A percentile compares a stretch with the other conserved stretches of the same genome.
These are phyloP conservation scores for Dromas ardeola DNA, from an alignment of 2,113 vertebrate species.

Conservation along the genomic window DNA sequence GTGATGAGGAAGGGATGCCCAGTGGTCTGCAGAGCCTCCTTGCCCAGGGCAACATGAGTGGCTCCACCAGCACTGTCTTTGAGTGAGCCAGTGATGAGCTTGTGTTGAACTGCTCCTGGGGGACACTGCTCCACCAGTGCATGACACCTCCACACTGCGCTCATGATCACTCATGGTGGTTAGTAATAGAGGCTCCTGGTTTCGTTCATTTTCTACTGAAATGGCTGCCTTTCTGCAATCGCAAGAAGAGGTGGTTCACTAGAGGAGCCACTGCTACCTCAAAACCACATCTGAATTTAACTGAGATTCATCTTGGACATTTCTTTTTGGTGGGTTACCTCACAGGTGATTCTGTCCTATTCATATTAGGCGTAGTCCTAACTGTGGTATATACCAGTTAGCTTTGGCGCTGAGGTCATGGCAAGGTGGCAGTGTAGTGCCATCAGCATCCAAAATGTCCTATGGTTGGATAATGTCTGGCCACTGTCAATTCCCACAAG, in stretches of 20 bases:
- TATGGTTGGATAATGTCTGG: background rate
- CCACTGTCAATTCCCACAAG: background rate
- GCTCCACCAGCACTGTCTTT: background rate
- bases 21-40: background rate
- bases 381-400: background rate
- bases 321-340: background rate
- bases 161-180: background rate
- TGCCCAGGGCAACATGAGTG: background rate
- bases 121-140: background rate
- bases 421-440: background rate
- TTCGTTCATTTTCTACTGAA: background rate
- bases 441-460: background rate
- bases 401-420: background rate
- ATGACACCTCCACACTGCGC: background rate
- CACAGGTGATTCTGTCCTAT: background rate
- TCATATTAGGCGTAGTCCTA: background rate
- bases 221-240: background rate
- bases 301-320: background rate
- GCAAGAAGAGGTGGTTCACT: background rate
- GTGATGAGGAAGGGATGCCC: background rate
- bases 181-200: background rate
- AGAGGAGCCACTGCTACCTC: background rate
- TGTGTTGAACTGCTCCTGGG: background rate
- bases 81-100: background rate
- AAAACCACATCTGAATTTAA: background rate